These are phyloP conservation scores for Lampropteryx suffumata DNA, from an alignment of 2,888 invertebrate genomes.

Conservation along the genomic window DNA sequence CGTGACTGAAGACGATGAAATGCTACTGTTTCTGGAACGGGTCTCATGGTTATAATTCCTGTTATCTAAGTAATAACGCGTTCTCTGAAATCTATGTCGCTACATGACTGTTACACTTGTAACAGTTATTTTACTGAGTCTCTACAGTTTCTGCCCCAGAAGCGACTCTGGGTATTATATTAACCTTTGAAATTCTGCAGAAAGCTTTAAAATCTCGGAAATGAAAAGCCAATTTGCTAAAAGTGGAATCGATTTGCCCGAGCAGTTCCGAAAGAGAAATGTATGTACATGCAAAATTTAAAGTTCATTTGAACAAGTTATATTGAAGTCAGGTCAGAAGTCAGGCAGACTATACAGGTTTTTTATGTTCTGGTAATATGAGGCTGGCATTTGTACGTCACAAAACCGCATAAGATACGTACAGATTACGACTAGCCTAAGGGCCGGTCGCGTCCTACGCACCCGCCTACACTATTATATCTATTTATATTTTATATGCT, in stretches of 20 bases:
- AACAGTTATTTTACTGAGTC: constrained; percentile 1
- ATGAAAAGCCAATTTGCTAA: constrained; percentile 3
- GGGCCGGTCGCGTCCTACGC: constrained; percentile 4
- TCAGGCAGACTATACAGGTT: too few species aligned
- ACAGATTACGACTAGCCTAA: constrained; percentile 4
- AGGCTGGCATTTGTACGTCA: constrained; percentile 6
- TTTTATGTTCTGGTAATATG: neutral
- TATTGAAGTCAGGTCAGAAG: too few species aligned
- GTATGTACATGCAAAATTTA: too few species aligned
- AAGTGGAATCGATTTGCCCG: constrained; percentile 2
- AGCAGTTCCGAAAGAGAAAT: neutral
- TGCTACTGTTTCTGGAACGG: constrained; percentile 10
- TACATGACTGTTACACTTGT: neutral
- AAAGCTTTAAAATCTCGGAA: constrained; percentile 1
- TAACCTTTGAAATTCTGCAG: neutral
- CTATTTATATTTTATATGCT: too few species aligned
- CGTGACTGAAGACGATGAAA: constrained; percentile 31
- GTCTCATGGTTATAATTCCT: neutral
- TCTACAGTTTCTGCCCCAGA: neutral
- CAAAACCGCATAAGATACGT: constrained; percentile 3
- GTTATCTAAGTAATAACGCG: neutral
- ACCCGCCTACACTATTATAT: neutral
- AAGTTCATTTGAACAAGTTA: too few species aligned
- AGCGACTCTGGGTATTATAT: neutral
- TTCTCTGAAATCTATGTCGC: neutral